Evolutionary conservation across 2,113 vertebrate genomes (phyloP).

Genomic region (Crypturellus undulatus): DNA sequence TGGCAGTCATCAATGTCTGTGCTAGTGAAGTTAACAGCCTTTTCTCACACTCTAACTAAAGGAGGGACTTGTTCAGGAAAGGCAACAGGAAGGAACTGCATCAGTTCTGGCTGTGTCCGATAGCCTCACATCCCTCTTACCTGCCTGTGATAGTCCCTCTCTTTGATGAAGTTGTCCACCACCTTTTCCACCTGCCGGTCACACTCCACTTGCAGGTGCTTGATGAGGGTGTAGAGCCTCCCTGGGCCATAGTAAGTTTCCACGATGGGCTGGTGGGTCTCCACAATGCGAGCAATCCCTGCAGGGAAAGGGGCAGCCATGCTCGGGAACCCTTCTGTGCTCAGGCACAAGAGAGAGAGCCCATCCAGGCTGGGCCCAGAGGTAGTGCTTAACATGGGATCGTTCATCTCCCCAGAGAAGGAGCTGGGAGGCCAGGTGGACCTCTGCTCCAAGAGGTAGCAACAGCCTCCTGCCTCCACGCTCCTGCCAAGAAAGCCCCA

Average conservation of each 20-base stretch:
- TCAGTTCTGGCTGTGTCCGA: background rate
- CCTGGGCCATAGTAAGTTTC: slow-evolving; percentile 98
- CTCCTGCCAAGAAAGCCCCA: background rate
- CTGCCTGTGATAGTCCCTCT: slow-evolving; percentile 93
- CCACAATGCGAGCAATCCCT: slow-evolving; percentile 96
- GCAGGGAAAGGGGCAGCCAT: background rate
- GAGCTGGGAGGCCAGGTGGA: no score
- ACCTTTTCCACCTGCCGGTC: slow-evolving; percentile 93
- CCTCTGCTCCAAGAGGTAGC: background rate
- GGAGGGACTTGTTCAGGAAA: background rate
- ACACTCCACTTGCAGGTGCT: slow-evolving; percentile 93
- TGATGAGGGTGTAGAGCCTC: slow-evolving; percentile 91
- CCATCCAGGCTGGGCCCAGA: background rate
- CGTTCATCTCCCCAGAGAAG: background rate
- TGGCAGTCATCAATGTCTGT: background rate
- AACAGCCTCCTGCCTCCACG: background rate
- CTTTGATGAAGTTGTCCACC: slow-evolving; percentile 93
- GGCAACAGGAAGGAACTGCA: background rate
- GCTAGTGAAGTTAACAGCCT: background rate
- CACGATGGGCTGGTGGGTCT: slow-evolving; percentile 97
- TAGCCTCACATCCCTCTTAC: slow-evolving; percentile 61
- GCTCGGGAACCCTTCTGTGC: background rate
- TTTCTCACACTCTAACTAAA: background rate
- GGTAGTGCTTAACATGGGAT: background rate
- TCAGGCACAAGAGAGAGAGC: background rate